Base-by-base conservation (phyloP, 2,797 vertebrate genomes). In the Platyrinchus mystaceus region DNA sequence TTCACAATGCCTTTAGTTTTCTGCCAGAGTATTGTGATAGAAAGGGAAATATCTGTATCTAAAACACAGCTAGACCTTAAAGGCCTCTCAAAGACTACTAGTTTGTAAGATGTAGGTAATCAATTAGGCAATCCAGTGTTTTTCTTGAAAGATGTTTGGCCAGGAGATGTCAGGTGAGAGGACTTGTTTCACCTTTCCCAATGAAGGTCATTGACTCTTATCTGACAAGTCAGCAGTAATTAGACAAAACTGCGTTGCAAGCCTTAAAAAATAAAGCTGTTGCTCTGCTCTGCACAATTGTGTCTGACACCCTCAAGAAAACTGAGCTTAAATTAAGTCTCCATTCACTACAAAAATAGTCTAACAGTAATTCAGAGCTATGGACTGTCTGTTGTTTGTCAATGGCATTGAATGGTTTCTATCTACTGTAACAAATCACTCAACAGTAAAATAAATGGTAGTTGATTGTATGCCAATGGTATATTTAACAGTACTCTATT, bases 341-440 rank as follows among this genome's bases (percentile, higher is more conserved):
- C 93, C 95, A 96, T 97, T 98, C 97, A 97, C 97, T 97, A 97
- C 89, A 96, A 96, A 97, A 98, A 97, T 96, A 97, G 94, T 93
- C 89, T 92, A 97, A 96, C 90, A 90, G 73, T 96, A 97, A 97
- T 97, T 98, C 93, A 83, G 92, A 90, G 93, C 96, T 97, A 95
- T 87, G 95, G 96, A 95, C 89, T 96, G 94, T 97, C 97, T 97
- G 96, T 82, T 96, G 68, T 98, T 98, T 97, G 97, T 98, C 97
- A 75, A 96, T 97, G 94, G 63, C 93, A 98, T 97, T 97, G 97
- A 98, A 97, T 97, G 92, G 89, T 95, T 98, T 97, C 96, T 97
- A 97, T 97, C 97, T 97, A 89, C 94, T 95, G 71, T 94, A 97
- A 96, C 97, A 96, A 97, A 98, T 98, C 96, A 96, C 97, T 98